Percentiles rank a stretch among this genome's conserved stretches.
These are phyloP conservation scores for Dipodomys merriami DNA, from an alignment of 2,113 vertebrate species.

Conservation along the genomic window DNA sequence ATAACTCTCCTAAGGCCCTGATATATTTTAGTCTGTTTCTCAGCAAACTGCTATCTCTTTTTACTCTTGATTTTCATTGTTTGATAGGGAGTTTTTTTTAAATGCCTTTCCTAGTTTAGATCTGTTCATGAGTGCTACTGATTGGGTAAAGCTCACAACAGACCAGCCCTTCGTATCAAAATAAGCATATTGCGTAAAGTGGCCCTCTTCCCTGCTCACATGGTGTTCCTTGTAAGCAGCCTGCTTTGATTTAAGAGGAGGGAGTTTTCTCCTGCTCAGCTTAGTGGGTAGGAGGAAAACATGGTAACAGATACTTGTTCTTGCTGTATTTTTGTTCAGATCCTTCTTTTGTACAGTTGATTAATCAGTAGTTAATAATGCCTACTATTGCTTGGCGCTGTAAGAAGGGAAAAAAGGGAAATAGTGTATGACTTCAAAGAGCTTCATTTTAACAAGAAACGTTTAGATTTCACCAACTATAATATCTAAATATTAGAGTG, in stretches of 20 bases:
- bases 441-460: conserved; percentile 48
- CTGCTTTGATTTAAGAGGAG: conserved; percentile 35
- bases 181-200: conserved; percentile 59
- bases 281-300: neutral
- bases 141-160: conserved; percentile 65
- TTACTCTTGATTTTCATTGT: conserved; percentile 79
- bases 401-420: neutral
- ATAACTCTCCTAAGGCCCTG: conserved; percentile 70
- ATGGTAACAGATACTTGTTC: conserved; percentile 25
- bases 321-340: neutral
- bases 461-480: neutral
- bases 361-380: conserved; percentile 44
- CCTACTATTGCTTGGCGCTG: conserved; percentile 3
- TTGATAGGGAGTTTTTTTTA: conserved; percentile 50
- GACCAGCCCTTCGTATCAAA: conserved; percentile 60
- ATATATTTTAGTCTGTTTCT: conserved; percentile 79
- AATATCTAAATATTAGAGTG: neutral
- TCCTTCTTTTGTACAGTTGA: neutral
- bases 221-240: conserved; percentile 54
- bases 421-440: neutral
- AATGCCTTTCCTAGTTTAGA: conserved; percentile 70
- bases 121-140: conserved; percentile 62
- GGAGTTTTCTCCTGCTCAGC: conserved; percentile 35
- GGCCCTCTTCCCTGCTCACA: conserved; percentile 38
- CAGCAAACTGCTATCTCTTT: conserved; percentile 74